A percentile compares a stretch with the other conserved stretches of the same genome.
phyloP scores from a whole-genome alignment of 30 jellyfish, hydroid and myxozoan species.

The Aurelia aurita region DNA sequence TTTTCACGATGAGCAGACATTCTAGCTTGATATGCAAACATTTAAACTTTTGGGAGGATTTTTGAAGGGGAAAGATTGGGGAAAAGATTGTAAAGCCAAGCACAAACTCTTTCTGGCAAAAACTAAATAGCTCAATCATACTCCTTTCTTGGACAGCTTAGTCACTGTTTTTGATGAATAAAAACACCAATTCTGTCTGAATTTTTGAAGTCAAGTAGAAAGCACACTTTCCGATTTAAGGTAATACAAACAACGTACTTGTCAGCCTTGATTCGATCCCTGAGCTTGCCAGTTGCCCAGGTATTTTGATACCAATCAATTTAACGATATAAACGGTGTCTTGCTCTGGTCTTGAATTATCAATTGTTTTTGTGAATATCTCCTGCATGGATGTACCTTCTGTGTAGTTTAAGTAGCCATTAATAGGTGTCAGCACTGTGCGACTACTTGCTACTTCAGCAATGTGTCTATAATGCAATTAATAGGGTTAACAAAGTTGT shows the following conservation, averaged over 20 bases:
- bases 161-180: no score
- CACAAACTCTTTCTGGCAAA: no score
- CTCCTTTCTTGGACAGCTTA: no score
- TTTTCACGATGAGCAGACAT: no score
- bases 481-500: background rate
- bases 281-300: conserved; percentile 41
- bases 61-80: no score
- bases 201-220: no score
- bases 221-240: no score
- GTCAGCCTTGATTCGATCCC: conserved; percentile 28
- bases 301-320: conserved; percentile 64
- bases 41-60: no score
- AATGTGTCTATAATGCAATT: conserved; percentile 46
- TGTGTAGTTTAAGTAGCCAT: conserved; percentile 66
- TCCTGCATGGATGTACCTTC: conserved; percentile 32
- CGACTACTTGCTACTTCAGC: conserved; percentile 19
- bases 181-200: no score
- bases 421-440: conserved; percentile 41
- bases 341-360: conserved; percentile 72
- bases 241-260: conserved; percentile 26
- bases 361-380: conserved; percentile 53
- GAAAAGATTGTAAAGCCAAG: no score
- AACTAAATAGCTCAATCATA: no score
- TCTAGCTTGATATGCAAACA: no score
- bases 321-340: conserved; percentile 41